Conservation (phyloP, 2,113 vertebrate species). For the Coreoperca whiteheadi region DNA sequence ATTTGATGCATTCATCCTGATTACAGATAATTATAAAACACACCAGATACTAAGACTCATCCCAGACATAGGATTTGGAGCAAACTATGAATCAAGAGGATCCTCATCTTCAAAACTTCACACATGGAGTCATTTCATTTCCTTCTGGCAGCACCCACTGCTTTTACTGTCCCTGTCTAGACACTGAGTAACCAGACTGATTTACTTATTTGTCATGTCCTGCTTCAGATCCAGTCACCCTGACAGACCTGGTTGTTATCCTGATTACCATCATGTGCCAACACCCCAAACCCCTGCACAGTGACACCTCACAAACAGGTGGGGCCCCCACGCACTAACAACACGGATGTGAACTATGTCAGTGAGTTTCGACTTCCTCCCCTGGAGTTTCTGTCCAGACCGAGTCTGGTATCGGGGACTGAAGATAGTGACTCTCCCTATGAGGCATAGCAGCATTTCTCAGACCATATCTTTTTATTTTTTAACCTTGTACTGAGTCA, state of each 20-base stretch:
- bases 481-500: slow-evolving; percentile 59
- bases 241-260: slow-evolving; percentile 89
- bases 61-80: not conserved
- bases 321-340: slow-evolving; percentile 48
- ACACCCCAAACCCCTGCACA: slow-evolving; percentile 81
- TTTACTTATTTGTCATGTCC: not conserved
- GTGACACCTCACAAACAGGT: slow-evolving; percentile 84
- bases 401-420: not conserved
- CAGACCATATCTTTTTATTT: slow-evolving; percentile 59
- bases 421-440: slow-evolving; percentile 7
- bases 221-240: slow-evolving; percentile 83
- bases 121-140: not conserved
- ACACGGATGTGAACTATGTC: not conserved
- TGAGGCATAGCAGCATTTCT: slow-evolving; percentile 37
- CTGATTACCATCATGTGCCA: slow-evolving; percentile 90
- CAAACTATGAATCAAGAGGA: not conserved
- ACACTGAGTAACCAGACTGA: not conserved
- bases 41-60: not conserved
- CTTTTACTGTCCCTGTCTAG: not conserved
- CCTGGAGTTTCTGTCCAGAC: not conserved
- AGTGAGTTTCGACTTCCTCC: not conserved
- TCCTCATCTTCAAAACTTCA: not conserved
- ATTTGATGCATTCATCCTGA: not conserved
- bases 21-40: not conserved
- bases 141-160: not conserved